Percentiles rank a stretch among this genome's conserved stretches.
Conservation (phyloP, 2,113 vertebrate genomes). For the Eptesicus fuscus region DNA sequence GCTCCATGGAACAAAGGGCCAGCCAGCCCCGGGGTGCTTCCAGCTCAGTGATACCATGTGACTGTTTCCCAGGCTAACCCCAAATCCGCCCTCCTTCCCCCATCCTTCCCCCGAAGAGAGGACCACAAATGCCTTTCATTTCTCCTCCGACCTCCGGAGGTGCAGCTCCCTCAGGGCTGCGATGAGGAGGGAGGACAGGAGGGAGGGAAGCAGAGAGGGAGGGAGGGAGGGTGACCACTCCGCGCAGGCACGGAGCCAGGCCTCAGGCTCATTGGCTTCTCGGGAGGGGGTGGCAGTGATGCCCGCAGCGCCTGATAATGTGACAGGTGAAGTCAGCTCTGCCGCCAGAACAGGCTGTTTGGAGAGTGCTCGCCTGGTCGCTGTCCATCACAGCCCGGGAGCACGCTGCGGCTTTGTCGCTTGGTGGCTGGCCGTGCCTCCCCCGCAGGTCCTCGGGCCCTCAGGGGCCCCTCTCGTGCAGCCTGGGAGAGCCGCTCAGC, state of each 20-base stretch:
- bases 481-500: not conserved
- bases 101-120: not conserved
- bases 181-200: not conserved
- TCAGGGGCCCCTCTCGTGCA: rapidly evolving
- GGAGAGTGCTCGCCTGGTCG: rapidly evolving
- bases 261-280: not conserved
- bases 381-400: not conserved
- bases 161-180: too few relatives aligned
- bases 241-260: rapidly evolving
- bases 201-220: rapidly evolving
- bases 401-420: not conserved
- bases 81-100: rapidly evolving
- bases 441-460: not conserved
- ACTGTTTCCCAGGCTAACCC: not conserved
- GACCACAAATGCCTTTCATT: rapidly evolving
- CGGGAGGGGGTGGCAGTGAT: not conserved
- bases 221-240: rapidly evolving
- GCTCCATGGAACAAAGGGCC: not conserved
- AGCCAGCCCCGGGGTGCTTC: rapidly evolving
- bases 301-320: rapidly evolving
- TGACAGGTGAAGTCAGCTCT: not conserved
- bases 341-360: rapidly evolving
- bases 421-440: not conserved
- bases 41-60: rapidly evolving
- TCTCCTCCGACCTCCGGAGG: rapidly evolving